Percentiles rank a stretch among this genome's conserved stretches.
Conservation (phyloP, 2,113 vertebrate species). For the Stomatorhinus ivindoensis region DNA sequence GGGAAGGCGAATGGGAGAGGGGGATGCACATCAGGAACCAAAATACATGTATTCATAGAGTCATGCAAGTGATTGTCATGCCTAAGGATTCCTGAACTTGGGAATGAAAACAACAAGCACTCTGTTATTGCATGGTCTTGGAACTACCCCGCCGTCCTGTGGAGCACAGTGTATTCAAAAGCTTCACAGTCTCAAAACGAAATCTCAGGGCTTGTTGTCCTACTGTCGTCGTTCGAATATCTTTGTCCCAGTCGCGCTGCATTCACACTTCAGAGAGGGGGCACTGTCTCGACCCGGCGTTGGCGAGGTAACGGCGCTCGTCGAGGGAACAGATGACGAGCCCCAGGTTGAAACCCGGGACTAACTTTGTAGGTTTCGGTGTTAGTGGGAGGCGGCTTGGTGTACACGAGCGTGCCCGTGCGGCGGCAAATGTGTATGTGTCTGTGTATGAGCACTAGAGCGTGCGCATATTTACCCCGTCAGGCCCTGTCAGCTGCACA, state of each 20-base stretch:
- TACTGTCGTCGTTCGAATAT: constrained; percentile 20
- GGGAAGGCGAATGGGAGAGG: background rate
- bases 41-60: constrained; percentile 1
- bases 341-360: background rate
- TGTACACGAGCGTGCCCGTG: too few species aligned
- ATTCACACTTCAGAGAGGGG: constrained; percentile 19
- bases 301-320: background rate
- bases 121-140: constrained; percentile 46
- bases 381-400: background rate
- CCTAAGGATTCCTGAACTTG: background rate
- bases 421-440: background rate
- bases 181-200: constrained; percentile 11
- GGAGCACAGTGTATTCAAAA: constrained; percentile 24
- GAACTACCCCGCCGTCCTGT: constrained; percentile 13
- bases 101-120: background rate
- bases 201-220: constrained; percentile 28
- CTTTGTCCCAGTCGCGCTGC: constrained; percentile 22
- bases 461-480: background rate
- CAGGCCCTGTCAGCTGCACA: too few species aligned
- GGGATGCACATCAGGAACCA: background rate
- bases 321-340: background rate
- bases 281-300: background rate
- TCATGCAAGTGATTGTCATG: background rate
- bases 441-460: background rate
- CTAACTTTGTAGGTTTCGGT: background rate